Percentiles rank a stretch among this genome's conserved stretches.
phyloP scores from a whole-genome alignment of 2,113 vertebrate genomes.

The Cololabis saira region DNA sequence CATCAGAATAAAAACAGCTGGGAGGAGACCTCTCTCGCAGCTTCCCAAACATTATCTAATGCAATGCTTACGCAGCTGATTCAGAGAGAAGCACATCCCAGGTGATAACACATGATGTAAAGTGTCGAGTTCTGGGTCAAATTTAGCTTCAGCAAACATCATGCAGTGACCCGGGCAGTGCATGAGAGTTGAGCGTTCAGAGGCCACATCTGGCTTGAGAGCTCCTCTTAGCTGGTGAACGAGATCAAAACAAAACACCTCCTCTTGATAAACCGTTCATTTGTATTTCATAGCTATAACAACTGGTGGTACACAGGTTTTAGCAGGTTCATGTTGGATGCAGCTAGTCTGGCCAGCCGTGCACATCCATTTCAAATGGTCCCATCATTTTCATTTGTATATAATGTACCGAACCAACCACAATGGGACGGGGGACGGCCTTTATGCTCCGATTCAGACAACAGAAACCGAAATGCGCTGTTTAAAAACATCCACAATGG shows the following conservation, averaged over 20 bases:
- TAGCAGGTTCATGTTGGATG: no score
- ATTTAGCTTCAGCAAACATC: constrained; percentile 5
- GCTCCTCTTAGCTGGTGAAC: not conserved
- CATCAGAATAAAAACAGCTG: constrained; percentile 60
- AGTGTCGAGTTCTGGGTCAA: constrained; percentile 21
- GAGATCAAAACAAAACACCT: constrained; percentile 5
- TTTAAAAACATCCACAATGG: no score
- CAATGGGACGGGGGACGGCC: no score
- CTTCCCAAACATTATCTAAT: constrained; percentile 42
- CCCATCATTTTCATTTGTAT: no score
- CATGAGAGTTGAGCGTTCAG: no score
- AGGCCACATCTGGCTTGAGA: constrained; percentile 8
- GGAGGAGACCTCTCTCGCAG: constrained; percentile 49
- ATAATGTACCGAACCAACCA: no score
- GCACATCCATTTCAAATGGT: no score
- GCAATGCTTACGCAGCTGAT: constrained; percentile 35
- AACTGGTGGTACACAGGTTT: not conserved
- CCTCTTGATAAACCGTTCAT: not conserved
- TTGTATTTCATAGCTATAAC: not conserved
- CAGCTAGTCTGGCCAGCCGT: no score
- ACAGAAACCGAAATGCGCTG: no score
- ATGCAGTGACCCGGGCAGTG: constrained; percentile 19
- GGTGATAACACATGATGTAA: constrained; percentile 26
- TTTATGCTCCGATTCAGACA: no score
- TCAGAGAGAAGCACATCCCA: constrained; percentile 19